phyloP scores from a whole-genome alignment of 2,888 invertebrate species.

The Platycheirus albimanus region DNA sequence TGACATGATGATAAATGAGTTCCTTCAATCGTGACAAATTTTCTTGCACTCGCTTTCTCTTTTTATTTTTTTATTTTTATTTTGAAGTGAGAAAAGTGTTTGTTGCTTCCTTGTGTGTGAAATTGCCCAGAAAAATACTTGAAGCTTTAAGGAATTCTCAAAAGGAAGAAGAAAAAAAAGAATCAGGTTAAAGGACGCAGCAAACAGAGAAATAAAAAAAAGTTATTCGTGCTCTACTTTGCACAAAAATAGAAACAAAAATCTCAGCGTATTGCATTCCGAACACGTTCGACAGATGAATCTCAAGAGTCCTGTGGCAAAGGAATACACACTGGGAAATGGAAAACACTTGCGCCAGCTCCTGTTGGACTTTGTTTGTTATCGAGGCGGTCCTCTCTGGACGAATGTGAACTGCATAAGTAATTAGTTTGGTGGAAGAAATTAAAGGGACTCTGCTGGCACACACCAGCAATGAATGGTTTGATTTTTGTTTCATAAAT shows the following conservation, averaged over 20 bases:
- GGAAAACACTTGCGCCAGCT: constrained; percentile 21
- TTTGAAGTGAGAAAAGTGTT: constrained; percentile 23
- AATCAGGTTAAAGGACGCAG: constrained; percentile 20
- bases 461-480: no score
- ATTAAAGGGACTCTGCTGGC: not conserved
- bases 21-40: constrained; percentile 71
- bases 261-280: constrained; percentile 67
- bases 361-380: constrained; percentile 48
- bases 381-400: constrained; percentile 53
- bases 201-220: constrained; percentile 16
- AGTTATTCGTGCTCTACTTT: constrained; percentile 55
- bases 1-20: constrained; percentile 72
- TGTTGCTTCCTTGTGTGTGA: constrained; percentile 50
- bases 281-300: constrained; percentile 57
- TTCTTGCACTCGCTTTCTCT: constrained; percentile 24
- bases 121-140: constrained; percentile 66
- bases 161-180: not conserved
- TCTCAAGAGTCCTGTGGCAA: constrained; percentile 42
- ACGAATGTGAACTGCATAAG: constrained; percentile 59
- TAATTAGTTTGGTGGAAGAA: constrained; percentile 23
- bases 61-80: constrained; percentile 1
- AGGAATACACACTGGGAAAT: no score
- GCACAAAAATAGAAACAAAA: constrained; percentile 65
- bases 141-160: constrained; percentile 49
- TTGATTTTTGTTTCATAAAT: constrained; percentile 25